phyloP scores from a whole-genome alignment of 1,140 invertebrate genomes.

The Drosophila melanogaster region DNA sequence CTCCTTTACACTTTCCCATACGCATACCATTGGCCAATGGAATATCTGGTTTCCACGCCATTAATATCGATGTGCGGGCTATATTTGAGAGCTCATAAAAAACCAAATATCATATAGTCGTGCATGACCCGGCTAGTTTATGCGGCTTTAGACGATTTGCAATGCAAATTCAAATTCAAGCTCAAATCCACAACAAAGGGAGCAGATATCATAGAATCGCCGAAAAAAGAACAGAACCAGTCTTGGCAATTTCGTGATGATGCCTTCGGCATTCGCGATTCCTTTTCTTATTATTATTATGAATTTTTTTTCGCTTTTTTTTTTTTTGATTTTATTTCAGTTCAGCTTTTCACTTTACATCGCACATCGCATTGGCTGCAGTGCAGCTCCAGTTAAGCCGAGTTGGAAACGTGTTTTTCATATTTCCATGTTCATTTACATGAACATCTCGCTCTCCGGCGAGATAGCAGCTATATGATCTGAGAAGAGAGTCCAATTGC shows the following conservation, averaged over 20 bases:
- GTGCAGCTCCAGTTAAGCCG: not conserved
- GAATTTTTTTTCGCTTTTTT: slow-evolving; percentile 25
- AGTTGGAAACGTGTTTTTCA: slow-evolving; percentile 69
- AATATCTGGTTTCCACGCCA: slow-evolving; percentile 56
- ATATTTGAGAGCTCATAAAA: slow-evolving; percentile 67
- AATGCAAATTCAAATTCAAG: slow-evolving; percentile 54
- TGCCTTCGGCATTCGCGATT: slow-evolving; percentile 14
- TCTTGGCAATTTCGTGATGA: slow-evolving; percentile 29
- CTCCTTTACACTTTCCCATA: slow-evolving; percentile 60
- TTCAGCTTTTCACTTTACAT: slow-evolving; percentile 67
- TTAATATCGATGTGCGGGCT: slow-evolving; percentile 39
- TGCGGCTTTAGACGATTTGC: slow-evolving; percentile 33
- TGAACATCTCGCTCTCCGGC: slow-evolving; percentile 32
- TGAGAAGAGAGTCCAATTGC: slow-evolving; percentile 14
- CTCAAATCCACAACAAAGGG: slow-evolving; percentile 29
- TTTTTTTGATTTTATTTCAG: slow-evolving; percentile 59
- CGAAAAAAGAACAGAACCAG: slow-evolving; percentile 13
- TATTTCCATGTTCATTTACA: slow-evolving; percentile 71
- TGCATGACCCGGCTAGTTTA: slow-evolving; percentile 24
- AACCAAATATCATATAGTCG: slow-evolving; percentile 40
- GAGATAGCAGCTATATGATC: slow-evolving; percentile 12
- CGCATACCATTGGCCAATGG: slow-evolving; percentile 23
- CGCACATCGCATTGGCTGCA: slow-evolving; percentile 27
- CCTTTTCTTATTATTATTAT: slow-evolving; percentile 58
- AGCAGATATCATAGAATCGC: slow-evolving; percentile 19